phyloP scores from a whole-genome alignment of 2,113 vertebrate genomes.

The Pao palembangensis region DNA sequence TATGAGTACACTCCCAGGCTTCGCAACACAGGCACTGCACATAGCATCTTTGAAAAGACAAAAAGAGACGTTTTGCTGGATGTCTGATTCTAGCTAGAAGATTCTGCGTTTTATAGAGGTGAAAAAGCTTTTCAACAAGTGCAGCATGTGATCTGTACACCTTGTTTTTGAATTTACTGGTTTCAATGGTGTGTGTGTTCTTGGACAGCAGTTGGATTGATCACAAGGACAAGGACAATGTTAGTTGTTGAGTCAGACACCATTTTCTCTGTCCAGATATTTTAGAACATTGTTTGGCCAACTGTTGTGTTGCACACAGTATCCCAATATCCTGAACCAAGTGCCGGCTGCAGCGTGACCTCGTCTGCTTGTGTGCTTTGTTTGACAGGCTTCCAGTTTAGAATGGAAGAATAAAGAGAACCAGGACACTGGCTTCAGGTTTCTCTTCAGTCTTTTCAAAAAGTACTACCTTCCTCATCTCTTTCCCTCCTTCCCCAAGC shows the following conservation, averaged over 20 bases:
- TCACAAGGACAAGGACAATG: background rate
- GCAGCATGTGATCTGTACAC: too few species aligned
- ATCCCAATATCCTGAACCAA: slow-evolving; percentile 24
- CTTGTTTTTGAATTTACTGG: too few species aligned
- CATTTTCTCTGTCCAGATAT: background rate
- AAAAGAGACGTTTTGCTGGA: too few species aligned
- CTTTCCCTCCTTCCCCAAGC: slow-evolving; percentile 93
- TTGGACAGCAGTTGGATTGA: slow-evolving; percentile 3
- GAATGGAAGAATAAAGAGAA: slow-evolving; percentile 96
- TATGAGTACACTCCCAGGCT: too few species aligned
- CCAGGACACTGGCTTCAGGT: slow-evolving; percentile 95
- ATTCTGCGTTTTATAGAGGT: too few species aligned
- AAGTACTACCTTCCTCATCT: slow-evolving; percentile 98
- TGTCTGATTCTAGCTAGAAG: too few species aligned
- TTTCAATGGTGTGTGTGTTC: too few species aligned
- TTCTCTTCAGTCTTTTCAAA: slow-evolving; percentile 94
- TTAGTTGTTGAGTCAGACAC: too few species aligned
- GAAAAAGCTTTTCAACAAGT: too few species aligned
- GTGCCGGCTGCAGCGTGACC: slow-evolving; percentile 33
- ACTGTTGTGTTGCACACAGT: slow-evolving; percentile 43
- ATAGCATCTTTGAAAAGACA: too few species aligned
- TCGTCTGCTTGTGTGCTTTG: slow-evolving; percentile 49
- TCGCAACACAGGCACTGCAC: too few species aligned
- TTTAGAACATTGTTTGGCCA: background rate
- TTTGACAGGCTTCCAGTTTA: slow-evolving; percentile 87